These are phyloP conservation scores for Ahaetulla prasina DNA, from an alignment of 2,113 vertebrate genomes.

Conservation along the genomic window DNA sequence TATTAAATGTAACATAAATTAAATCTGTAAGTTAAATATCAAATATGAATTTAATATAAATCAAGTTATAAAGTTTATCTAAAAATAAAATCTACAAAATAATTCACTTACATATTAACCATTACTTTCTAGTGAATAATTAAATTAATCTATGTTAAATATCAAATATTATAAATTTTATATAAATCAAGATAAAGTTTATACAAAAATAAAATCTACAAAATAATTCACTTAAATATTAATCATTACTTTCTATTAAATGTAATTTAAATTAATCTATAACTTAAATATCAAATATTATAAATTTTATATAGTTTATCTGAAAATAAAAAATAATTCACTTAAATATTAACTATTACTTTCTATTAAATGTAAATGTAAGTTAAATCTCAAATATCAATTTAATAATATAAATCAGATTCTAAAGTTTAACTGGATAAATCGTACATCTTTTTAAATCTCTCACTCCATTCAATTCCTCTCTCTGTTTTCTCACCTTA, in stretches of 20 bases:
- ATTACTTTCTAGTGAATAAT: no score
- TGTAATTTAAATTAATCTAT: no score
- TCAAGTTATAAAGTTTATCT: neutral
- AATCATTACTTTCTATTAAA: no score
- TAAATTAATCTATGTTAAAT: neutral
- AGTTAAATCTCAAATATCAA: neutral
- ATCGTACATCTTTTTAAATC: neutral
- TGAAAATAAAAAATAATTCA: no score
- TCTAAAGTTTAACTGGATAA: neutral
- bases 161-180: neutral
- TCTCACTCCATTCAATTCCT: neutral
- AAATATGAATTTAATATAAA: neutral
- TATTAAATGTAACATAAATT: neutral
- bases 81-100: neutral
- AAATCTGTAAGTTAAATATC: neutral
- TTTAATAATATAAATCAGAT: neutral
- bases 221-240: no score
- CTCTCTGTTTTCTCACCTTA: neutral
- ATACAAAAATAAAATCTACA: neutral
- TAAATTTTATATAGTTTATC: no score
- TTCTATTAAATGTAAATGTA: no score
- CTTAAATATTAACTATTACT: no score
- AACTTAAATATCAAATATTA: neutral
- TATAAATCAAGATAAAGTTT: neutral
- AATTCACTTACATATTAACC: no score